A percentile compares a stretch with the other conserved stretches of the same genome.
phyloP scores from a whole-genome alignment of 2,113 vertebrate species.

The Nestor notabilis region DNA sequence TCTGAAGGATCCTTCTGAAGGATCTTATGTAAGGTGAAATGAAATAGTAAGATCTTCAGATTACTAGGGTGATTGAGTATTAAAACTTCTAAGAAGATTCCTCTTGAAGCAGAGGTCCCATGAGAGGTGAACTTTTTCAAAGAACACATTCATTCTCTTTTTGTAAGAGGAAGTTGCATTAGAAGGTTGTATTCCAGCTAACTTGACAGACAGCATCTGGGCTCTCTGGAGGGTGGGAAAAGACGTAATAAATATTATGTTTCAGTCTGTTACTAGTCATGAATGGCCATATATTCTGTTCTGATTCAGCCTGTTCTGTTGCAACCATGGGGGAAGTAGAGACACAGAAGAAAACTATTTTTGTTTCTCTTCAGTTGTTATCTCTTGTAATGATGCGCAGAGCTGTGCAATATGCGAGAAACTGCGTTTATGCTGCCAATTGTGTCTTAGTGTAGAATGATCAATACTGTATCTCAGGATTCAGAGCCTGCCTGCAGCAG shows the following conservation, averaged over 20 bases:
- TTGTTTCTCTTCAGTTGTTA: neutral
- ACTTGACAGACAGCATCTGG: constrained; percentile 7
- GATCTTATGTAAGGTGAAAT: constrained; percentile 41
- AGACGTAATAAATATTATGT: neutral
- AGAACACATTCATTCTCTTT: constrained; percentile 13
- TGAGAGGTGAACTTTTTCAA: constrained; percentile 46
- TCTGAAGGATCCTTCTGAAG: constrained; percentile 24
- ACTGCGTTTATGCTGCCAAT: neutral
- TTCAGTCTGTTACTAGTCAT: neutral
- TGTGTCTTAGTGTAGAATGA: neutral
- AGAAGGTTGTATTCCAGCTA: neutral
- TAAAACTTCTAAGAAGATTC: constrained; percentile 31
- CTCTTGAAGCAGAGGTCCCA: constrained; percentile 35
- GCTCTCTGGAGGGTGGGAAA: constrained; percentile 4
- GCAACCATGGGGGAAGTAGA: neutral
- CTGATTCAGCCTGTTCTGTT: neutral
- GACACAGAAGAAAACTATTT: neutral
- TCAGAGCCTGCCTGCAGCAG: neutral
- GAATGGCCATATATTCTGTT: neutral
- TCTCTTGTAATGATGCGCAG: neutral
- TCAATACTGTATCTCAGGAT: neutral
- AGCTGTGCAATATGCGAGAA: neutral
- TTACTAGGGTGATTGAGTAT: constrained; percentile 4
- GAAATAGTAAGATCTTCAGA: constrained; percentile 45
- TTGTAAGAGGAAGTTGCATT: constrained; percentile 34